A percentile compares a stretch with the other conserved stretches of the same genome.
These are phyloP conservation scores for Trachelus troglodyta DNA, from an alignment of 2,888 invertebrate genomes.

Conservation along the genomic window DNA sequence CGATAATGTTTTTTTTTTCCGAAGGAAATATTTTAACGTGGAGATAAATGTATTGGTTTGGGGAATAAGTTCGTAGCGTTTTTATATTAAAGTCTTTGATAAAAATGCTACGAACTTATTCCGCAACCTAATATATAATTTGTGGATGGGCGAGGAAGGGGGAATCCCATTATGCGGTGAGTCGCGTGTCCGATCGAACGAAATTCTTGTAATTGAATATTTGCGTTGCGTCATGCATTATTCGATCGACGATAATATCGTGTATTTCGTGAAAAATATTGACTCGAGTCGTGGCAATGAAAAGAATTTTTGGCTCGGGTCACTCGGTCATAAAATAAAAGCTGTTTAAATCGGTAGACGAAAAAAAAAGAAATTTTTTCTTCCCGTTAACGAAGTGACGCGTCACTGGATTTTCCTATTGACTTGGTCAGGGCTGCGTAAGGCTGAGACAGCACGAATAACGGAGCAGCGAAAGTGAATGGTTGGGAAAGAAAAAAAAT, in stretches of 20 bases:
- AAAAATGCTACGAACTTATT: no score
- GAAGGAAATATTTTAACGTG: not conserved
- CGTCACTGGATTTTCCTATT: not conserved
- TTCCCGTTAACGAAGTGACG: not conserved
- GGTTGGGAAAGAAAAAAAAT: not conserved
- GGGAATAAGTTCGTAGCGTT: no score
- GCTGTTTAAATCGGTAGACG: not conserved
- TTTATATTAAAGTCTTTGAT: no score
- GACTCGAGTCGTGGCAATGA: not conserved
- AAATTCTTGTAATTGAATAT: slow-evolving; percentile 48
- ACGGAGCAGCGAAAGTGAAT: not conserved
- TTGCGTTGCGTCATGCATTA: slow-evolving; percentile 43
- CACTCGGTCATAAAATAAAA: not conserved
- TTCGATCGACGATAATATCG: not conserved
- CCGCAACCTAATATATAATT: no score
- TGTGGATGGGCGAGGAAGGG: no score
- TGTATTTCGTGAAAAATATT: not conserved
- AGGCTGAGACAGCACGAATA: not conserved
- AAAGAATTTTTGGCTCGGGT: not conserved
- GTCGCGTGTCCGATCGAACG: slow-evolving; percentile 22
- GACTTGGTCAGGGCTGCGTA: not conserved
- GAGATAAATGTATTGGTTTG: no score
- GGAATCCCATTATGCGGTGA: not conserved
- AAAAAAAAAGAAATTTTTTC: not conserved
- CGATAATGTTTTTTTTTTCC: not conserved